These are phyloP conservation scores for Pararge aegeria DNA, from an alignment of 1,140 invertebrate genomes.

Conservation along the genomic window DNA sequence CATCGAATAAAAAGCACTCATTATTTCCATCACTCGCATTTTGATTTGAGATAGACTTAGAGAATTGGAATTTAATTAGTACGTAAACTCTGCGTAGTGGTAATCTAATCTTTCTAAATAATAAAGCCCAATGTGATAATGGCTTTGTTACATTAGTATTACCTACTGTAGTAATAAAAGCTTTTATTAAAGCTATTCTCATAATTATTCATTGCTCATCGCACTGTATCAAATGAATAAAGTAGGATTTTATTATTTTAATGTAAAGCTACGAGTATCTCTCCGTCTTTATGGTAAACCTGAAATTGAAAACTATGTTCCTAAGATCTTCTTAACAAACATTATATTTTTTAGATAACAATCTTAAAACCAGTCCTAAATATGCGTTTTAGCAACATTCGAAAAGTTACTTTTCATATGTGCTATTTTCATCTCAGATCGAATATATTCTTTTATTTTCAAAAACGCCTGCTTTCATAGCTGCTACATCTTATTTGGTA, in stretches of 20 bases:
- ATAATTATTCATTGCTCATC: neutral
- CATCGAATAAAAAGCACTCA: no score
- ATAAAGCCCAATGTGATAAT: conserved; percentile 8
- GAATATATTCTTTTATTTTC: no score
- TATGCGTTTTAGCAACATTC: no score
- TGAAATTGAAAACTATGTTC: no score
- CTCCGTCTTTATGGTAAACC: no score
- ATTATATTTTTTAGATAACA: no score
- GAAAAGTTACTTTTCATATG: no score
- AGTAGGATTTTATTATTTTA: neutral
- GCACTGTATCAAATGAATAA: neutral
- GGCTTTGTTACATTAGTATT: conserved; percentile 3
- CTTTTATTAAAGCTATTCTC: neutral
- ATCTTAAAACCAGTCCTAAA: no score
- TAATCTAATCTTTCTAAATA: conserved; percentile 9
- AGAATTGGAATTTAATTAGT: conserved; percentile 4
- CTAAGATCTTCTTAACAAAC: no score
- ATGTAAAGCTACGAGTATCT: neutral
- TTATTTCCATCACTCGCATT: neutral
- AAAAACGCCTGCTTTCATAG: no score
- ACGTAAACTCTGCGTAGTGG: neutral
- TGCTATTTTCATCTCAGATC: no score
- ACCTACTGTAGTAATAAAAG: conserved; percentile 11
- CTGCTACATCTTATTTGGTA: no score
- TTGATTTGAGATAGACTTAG: conserved; percentile 14